Conservation (phyloP, 2,888 invertebrate species). For the Drosophila atroscutellata region DNA sequence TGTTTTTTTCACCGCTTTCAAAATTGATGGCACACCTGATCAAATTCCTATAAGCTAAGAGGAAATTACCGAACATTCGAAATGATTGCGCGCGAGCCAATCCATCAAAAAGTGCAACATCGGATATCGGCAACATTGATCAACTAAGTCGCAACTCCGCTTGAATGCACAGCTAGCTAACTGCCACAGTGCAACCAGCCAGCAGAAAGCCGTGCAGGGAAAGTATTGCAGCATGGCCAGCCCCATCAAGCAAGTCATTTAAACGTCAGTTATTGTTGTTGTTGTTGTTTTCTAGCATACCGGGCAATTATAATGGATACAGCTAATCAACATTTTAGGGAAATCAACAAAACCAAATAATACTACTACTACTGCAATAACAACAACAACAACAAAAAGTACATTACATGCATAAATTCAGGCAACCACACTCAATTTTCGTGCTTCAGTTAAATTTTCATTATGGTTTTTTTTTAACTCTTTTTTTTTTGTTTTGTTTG, state of each 20-base stretch:
- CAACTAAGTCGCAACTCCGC: conserved; percentile 38
- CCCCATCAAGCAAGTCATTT: conserved; percentile 57
- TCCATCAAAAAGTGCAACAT: conserved; percentile 52
- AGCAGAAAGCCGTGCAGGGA: conserved; percentile 47
- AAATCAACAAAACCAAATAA: conserved; percentile 62
- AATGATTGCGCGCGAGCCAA: conserved; percentile 37
- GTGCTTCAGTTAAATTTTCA: conserved; percentile 78
- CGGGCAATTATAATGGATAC: conserved; percentile 77
- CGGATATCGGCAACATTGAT: conserved; percentile 45
- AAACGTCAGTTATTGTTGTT: conserved; percentile 54
- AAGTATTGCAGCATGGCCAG: conserved; percentile 51
- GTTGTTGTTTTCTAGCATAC: conserved; percentile 63
- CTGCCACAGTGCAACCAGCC: conserved; percentile 24
- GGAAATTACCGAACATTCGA: conserved; percentile 55
- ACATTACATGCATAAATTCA: conserved; percentile 16
- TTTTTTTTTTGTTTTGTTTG: conserved; percentile 28
- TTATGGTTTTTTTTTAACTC: conserved; percentile 44
- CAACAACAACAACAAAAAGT: conserved; percentile 23
- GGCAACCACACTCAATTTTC: conserved; percentile 73
- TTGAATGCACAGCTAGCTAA: conserved; percentile 52
- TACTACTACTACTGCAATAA: conserved; percentile 25
- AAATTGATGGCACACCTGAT: conserved; percentile 67
- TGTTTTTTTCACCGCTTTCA: not conserved
- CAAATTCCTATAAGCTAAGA: conserved; percentile 50
- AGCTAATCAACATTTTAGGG: conserved; percentile 80